Evolutionary conservation across 2,888 invertebrate genomes (phyloP).

Genomic region (Ennomos quercinarius): DNA sequence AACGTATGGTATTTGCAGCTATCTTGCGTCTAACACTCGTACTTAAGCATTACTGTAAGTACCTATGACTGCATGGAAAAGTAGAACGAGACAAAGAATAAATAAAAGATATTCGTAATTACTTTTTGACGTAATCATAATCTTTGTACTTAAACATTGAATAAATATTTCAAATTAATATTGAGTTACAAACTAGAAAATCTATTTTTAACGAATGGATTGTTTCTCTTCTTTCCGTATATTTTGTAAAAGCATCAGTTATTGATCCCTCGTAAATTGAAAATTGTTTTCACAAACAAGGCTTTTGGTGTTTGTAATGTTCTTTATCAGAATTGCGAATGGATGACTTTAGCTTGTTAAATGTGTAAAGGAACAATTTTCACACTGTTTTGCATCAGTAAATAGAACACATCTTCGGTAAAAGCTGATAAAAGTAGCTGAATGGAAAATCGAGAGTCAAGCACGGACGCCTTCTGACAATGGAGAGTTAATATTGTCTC

Average conservation of each 20-base stretch:
- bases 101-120: too few relatives aligned
- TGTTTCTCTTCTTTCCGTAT: background rate
- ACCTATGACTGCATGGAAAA: too few relatives aligned
- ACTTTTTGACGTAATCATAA: too few relatives aligned
- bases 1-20: background rate
- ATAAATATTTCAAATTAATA: too few relatives aligned
- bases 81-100: too few relatives aligned
- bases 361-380: conserved; percentile 48
- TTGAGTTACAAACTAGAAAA: too few relatives aligned
- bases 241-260: conserved; percentile 31
- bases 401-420: conserved; percentile 50
- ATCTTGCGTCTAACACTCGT: background rate
- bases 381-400: conserved; percentile 48
- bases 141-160: too few relatives aligned
- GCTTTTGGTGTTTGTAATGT: conserved; percentile 40
- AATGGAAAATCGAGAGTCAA: conserved; percentile 60
- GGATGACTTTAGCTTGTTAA: conserved; percentile 50
- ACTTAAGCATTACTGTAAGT: too few relatives aligned
- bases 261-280: conserved; percentile 40
- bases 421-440: conserved; percentile 53
- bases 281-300: conserved; percentile 49
- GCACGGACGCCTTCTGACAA: conserved; percentile 51
- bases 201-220: background rate
- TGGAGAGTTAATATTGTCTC: conserved; percentile 46
- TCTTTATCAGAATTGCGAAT: conserved; percentile 45